Percentiles rank a stretch among this genome's conserved stretches.
phyloP scores from a whole-genome alignment of 1,140 invertebrate species.

The Calephelis nemesis region DNA sequence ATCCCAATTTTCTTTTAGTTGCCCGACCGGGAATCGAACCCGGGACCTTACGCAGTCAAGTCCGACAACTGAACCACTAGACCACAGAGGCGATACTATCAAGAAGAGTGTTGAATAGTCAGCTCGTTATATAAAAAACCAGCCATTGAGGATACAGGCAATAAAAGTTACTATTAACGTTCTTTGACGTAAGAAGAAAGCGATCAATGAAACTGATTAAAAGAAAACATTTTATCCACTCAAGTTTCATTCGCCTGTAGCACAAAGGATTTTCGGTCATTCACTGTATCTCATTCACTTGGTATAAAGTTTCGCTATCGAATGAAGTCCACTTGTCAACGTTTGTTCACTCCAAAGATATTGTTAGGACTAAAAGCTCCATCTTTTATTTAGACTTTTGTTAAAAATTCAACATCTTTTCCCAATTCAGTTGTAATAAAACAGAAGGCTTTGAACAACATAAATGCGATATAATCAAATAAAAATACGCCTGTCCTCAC shows the following conservation, averaged over 20 bases:
- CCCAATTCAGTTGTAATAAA: slow-evolving; percentile 1
- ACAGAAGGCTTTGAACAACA: background rate
- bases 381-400: slow-evolving; percentile 16
- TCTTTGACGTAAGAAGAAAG: background rate
- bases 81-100: too few relatives aligned
- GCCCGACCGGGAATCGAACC: too few relatives aligned
- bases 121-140: too few relatives aligned
- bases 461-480: slow-evolving; percentile 12
- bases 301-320: slow-evolving; percentile 15
- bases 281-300: slow-evolving; percentile 14
- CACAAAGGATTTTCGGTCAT: slow-evolving; percentile 16
- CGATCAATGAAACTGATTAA: slow-evolving; percentile 1
- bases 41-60: too few relatives aligned
- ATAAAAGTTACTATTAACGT: too few relatives aligned
- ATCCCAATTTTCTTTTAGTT: too few relatives aligned
- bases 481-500: background rate
- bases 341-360: slow-evolving; percentile 14
- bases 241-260: background rate
- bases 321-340: slow-evolving; percentile 16
- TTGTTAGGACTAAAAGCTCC: slow-evolving; percentile 15
- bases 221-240: slow-evolving; percentile 11
- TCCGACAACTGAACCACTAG: too few relatives aligned
- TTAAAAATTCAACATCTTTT: slow-evolving; percentile 14
- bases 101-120: too few relatives aligned
- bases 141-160: too few relatives aligned